phyloP scores from a whole-genome alignment of 2,113 vertebrate species.

The Rattus rattus region DNA sequence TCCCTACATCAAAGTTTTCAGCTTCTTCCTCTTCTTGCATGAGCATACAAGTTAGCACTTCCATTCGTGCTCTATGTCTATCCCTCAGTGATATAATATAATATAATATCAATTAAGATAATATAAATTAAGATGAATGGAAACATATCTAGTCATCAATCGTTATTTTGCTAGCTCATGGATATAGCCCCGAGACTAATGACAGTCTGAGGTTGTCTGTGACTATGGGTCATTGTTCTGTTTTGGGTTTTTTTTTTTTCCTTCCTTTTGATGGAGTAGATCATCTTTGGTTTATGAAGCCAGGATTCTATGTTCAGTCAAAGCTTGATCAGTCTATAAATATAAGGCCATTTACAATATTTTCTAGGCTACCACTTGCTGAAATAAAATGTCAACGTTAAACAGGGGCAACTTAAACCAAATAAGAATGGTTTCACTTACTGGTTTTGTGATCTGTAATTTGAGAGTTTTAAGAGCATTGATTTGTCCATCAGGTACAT shows the following conservation, averaged over 20 bases:
- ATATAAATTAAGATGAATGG: slow-evolving; percentile 25
- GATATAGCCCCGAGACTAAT: not conserved
- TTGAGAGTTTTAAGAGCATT: not conserved
- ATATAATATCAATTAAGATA: too few relatives aligned
- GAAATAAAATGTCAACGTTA: not conserved
- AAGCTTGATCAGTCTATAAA: slow-evolving; percentile 20
- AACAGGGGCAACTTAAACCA: not conserved
- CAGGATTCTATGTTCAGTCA: not conserved
- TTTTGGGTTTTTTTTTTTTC: not conserved
- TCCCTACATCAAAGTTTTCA: not conserved
- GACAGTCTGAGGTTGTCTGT: not conserved
- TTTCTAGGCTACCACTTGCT: not conserved
- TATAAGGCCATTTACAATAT: not conserved
- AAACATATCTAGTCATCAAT: not conserved
- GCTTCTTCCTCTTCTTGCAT: not conserved
- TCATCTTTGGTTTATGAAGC: not conserved
- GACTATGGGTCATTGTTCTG: not conserved
- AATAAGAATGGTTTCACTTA: not conserved
- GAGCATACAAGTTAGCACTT: not conserved
- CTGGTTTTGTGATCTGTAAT: slow-evolving; percentile 43
- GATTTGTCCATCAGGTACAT: not conserved
- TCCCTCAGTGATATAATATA: too few relatives aligned
- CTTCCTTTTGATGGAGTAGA: not conserved
- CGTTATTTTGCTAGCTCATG: not conserved
- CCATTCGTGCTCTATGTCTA: not conserved